A percentile compares a stretch with the other conserved stretches of the same genome.
These are phyloP conservation scores for Limnephilus marmoratus DNA, from an alignment of 2,888 invertebrate species.

Conservation along the genomic window DNA sequence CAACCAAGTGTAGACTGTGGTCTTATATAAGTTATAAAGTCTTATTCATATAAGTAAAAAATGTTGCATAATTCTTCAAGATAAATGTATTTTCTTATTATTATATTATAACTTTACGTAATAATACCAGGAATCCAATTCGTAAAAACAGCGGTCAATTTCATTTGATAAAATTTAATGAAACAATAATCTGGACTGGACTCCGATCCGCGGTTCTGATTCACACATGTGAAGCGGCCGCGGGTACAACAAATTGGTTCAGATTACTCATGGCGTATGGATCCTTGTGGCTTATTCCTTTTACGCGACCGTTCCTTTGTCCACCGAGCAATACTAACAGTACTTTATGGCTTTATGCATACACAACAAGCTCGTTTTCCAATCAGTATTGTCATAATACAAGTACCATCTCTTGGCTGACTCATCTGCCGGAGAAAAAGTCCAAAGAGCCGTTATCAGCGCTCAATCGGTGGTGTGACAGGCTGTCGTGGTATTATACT, in stretches of 20 bases:
- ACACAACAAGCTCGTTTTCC: neutral
- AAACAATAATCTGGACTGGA: neutral
- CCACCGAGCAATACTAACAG: neutral
- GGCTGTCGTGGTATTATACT: neutral
- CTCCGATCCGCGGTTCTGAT: conserved; percentile 15
- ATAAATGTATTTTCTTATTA: too few species aligned
- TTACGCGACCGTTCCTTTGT: neutral
- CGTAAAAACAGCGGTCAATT: neutral
- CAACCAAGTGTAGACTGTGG: too few species aligned
- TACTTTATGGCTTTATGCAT: conserved; percentile 10
- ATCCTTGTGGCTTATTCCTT: neutral
- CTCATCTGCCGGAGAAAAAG: neutral
- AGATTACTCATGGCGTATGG: conserved; percentile 28
- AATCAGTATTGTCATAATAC: neutral
- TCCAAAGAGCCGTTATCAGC: neutral
- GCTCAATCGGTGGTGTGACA: neutral
- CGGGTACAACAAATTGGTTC: neutral
- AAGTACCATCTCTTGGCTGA: neutral
- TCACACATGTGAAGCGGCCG: conserved; percentile 43
- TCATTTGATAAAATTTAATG: neutral
- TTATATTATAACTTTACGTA: too few species aligned
- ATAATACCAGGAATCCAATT: neutral
- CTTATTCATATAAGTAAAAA: too few species aligned
- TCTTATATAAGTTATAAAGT: too few species aligned
- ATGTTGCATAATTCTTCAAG: too few species aligned